Conservation (phyloP, 2,888 invertebrate species). For the Neoscelio sp. region DNA sequence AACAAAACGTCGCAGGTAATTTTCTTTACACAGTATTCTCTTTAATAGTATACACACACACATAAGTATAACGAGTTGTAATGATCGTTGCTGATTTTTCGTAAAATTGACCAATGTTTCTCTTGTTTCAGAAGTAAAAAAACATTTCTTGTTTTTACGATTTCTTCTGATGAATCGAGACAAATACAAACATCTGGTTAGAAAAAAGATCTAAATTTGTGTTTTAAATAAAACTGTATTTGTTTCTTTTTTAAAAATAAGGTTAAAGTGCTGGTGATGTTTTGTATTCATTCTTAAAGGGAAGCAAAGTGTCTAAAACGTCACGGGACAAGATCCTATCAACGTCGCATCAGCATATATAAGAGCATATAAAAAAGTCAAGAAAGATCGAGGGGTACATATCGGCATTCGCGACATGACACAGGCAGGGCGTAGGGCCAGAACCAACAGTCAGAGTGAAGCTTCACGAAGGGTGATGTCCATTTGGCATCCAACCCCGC, state of each 20-base stretch:
- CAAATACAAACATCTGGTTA: no score
- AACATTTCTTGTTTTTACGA: no score
- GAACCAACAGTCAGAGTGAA: constrained; percentile 80
- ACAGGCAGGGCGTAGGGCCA: constrained; percentile 69
- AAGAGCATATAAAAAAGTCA: constrained; percentile 74
- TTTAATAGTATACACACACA: neutral
- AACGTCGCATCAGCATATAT: constrained; percentile 79
- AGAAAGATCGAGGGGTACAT: constrained; percentile 67
- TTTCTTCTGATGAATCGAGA: no score
- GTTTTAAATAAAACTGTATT: no score
- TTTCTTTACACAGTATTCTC: neutral
- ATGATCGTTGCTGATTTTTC: no score
- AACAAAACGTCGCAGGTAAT: neutral
- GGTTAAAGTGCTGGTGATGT: neutral
- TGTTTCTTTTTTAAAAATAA: constrained; percentile 1
- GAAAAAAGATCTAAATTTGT: no score
- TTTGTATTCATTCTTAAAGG: constrained; percentile 22
- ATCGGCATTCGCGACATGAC: constrained; percentile 70
- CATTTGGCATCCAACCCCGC: constrained; percentile 80
- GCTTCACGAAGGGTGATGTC: constrained; percentile 78
- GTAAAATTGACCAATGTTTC: no score
- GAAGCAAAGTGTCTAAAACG: constrained; percentile 36
- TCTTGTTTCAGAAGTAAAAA: no score
- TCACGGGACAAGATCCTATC: constrained; percentile 62
- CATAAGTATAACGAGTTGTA: no score